Base-by-base conservation (phyloP, 1,140 invertebrate genomes). In the Campodea augens region DNA sequence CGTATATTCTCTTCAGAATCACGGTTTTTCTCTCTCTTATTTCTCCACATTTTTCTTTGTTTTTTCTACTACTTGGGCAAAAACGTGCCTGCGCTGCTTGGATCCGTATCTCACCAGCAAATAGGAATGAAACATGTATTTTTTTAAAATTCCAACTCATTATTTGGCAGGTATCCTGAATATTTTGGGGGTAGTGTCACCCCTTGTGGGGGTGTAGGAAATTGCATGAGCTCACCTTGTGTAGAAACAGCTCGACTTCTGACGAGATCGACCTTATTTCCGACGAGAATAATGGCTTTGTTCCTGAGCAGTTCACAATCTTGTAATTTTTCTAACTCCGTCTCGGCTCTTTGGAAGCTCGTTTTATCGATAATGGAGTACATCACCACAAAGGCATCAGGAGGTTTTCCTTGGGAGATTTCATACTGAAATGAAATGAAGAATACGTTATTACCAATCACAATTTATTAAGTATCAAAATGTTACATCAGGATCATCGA, bases 181-280 rank as follows among this genome's bases (percentile, higher is more conserved):
- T n/a, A n/a, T n/a, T n/a, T n/a, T n/a, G n/a, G n/a, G n/a, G n/a
- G n/a, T n/a, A n/a, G n/a, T n/a, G n/a, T n/a, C n/a, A n/a, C n/a
- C n/a, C n/a, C n/a, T n/a, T n/a, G n/a, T n/a, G n/a, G n/a, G n/a
- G n/a, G n/a, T n/a, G n/a, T n/a, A n/a, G n/a, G n/a, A n/a, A n/a
- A n/a, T n/a, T n/a, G n/a, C n/a, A n/a, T n/a, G 12, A 39, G 41
- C 52, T 68, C 65, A 93, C 90, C 91, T 73, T 91, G 81, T 20
- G 80, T 75, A 15, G 82, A 80, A 13, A 96, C 83, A 19, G 81
- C 77, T 57, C 89, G 70, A 56, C 82, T 87, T 49, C 92, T 67
- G 22, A 88, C 92, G 52, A 97, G 71, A 63, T 97, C 92, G 44
- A 88, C 81, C 69, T 97, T 97, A 64, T 97, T 97, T 15, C 77